Conservation (phyloP, 2,797 vertebrate genomes). For the Scleropages formosus region DNA sequence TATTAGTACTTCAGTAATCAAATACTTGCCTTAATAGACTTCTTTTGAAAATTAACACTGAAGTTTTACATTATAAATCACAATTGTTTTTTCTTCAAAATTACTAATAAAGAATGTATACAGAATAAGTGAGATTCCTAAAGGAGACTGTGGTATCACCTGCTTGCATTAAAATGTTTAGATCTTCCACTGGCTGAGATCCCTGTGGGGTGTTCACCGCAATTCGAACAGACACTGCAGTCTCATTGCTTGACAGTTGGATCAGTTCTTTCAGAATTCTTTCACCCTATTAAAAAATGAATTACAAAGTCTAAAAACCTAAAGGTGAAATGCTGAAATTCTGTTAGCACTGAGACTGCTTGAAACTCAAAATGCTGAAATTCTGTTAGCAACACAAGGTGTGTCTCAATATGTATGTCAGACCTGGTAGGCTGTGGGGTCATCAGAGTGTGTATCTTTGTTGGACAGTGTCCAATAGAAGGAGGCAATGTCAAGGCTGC, state of each 20-base stretch:
- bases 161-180: slow-evolving; percentile 54
- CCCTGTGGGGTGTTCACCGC: slow-evolving; percentile 68
- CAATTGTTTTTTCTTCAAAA: too few species aligned
- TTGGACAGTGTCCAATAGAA: slow-evolving; percentile 93
- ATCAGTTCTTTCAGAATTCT: slow-evolving; percentile 69
- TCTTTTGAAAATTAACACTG: too few species aligned
- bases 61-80: too few species aligned
- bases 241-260: slow-evolving; percentile 55
- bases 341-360: too few species aligned
- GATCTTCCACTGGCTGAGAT: slow-evolving; percentile 52
- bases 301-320: not conserved
- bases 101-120: too few species aligned
- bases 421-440: slow-evolving; percentile 80
- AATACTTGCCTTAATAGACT: too few species aligned
- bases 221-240: slow-evolving; percentile 69
- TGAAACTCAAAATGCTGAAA: not conserved
- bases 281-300: slow-evolving; percentile 70
- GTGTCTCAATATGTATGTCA: not conserved
- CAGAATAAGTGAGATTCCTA: too few species aligned
- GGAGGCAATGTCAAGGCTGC: slow-evolving; percentile 85
- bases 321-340: not conserved
- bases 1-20: too few species aligned
- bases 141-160: slow-evolving; percentile 50
- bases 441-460: slow-evolving; percentile 73
- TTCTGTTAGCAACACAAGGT: not conserved